Conservation (phyloP, 1,140 invertebrate species). For the Bemisia tabaci region DNA sequence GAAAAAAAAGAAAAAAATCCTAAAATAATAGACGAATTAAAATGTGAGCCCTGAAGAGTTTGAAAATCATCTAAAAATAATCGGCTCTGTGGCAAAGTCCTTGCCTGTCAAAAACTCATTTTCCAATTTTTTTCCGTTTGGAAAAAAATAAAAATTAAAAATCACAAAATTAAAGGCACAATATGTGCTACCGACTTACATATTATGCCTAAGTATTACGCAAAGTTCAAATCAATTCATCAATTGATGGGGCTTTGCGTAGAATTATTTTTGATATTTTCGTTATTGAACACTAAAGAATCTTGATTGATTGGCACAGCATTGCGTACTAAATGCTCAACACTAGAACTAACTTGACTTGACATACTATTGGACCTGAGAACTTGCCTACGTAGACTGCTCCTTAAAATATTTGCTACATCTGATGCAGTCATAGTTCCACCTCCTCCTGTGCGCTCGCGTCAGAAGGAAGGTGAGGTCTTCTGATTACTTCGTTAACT, state of each 20-base stretch:
- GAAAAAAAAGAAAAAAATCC: no score
- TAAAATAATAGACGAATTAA: no score
- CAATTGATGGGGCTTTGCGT: neutral
- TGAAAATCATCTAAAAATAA: no score
- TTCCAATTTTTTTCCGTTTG: neutral
- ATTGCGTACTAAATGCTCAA: slow-evolving; percentile 41
- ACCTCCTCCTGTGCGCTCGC: no score
- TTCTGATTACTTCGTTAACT: slow-evolving; percentile 10
- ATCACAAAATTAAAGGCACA: neutral
- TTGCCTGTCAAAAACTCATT: neutral
- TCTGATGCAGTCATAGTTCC: slow-evolving; percentile 37
- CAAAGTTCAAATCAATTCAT: neutral
- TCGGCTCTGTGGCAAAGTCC: no score
- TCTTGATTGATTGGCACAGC: slow-evolving; percentile 42
- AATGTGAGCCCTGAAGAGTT: no score
- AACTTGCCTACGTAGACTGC: slow-evolving; percentile 39
- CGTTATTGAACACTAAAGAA: neutral
- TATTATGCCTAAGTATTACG: no score
- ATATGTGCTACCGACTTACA: no score
- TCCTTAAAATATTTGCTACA: slow-evolving; percentile 41
- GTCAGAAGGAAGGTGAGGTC: neutral
- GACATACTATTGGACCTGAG: slow-evolving; percentile 26
- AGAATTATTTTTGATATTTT: neutral
- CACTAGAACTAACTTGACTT: slow-evolving; percentile 19
- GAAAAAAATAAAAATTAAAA: neutral